Evolutionary conservation across 2,113 vertebrate species (phyloP).

Genomic region (Ondatra zibethicus): DNA sequence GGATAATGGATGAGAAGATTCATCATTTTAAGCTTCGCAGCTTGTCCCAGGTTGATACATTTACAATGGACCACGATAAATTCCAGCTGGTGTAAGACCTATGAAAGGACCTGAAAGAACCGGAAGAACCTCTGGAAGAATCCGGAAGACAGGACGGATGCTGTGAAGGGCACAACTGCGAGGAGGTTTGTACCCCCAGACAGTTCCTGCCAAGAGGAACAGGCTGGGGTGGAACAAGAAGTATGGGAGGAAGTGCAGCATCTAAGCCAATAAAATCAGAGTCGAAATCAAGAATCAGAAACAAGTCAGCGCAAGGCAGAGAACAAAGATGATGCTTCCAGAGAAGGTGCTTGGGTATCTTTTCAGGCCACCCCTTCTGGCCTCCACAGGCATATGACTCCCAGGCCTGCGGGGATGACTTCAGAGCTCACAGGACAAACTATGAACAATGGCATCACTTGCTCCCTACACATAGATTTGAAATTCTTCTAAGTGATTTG

Average conservation of each 20-base stretch:
- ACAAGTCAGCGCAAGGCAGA: background rate
- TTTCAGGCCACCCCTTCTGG: accelerated
- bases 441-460: background rate
- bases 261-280: background rate
- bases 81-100: background rate
- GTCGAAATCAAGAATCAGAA: background rate
- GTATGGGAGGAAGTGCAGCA: background rate
- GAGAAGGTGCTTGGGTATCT: background rate
- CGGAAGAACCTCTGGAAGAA: background rate
- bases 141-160: background rate
- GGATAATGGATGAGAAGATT: background rate
- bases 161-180: background rate
- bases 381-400: background rate
- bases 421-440: background rate
- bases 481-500: background rate
- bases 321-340: background rate
- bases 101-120: background rate
- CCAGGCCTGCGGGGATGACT: accelerated
- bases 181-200: background rate
- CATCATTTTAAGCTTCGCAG: background rate
- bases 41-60: background rate
- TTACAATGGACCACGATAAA: background rate
- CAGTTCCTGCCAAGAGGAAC: background rate
- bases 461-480: background rate
- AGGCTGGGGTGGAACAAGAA: background rate